Conservation (phyloP, 2,888 invertebrate genomes). For the Machimus rusticus region DNA sequence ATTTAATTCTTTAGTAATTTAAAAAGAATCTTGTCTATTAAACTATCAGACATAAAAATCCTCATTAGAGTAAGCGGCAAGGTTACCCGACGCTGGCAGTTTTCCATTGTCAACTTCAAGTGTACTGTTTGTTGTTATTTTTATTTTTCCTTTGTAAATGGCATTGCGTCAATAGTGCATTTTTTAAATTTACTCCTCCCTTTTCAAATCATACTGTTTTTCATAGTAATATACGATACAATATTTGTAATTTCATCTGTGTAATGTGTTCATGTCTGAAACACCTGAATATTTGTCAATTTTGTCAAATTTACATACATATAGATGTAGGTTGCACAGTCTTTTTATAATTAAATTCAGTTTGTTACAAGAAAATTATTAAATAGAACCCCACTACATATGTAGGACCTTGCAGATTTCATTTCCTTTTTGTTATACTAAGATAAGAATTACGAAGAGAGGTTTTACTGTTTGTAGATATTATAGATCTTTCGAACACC, state of each 20-base stretch:
- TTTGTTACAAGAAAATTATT: neutral
- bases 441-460: constrained; percentile 34
- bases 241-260: neutral
- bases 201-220: too few species aligned
- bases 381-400: neutral
- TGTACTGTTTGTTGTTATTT: too few species aligned
- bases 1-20: neutral
- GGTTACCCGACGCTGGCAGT: neutral
- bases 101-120: too few species aligned
- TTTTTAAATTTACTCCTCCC: neutral
- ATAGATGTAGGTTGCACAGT: neutral
- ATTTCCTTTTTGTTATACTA: neutral
- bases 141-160: neutral
- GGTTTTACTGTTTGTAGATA: constrained; percentile 36
- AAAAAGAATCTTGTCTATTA: neutral
- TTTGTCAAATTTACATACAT: neutral
- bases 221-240: neutral
- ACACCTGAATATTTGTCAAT: neutral
- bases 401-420: neutral
- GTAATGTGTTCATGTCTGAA: neutral
- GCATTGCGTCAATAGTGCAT: neutral
- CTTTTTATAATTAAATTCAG: neutral
- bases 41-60: neutral
- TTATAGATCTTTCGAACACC: neutral
- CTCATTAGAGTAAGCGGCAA: neutral